phyloP scores from a whole-genome alignment of 2,113 vertebrate genomes.

The Microcebus tavaratra region DNA sequence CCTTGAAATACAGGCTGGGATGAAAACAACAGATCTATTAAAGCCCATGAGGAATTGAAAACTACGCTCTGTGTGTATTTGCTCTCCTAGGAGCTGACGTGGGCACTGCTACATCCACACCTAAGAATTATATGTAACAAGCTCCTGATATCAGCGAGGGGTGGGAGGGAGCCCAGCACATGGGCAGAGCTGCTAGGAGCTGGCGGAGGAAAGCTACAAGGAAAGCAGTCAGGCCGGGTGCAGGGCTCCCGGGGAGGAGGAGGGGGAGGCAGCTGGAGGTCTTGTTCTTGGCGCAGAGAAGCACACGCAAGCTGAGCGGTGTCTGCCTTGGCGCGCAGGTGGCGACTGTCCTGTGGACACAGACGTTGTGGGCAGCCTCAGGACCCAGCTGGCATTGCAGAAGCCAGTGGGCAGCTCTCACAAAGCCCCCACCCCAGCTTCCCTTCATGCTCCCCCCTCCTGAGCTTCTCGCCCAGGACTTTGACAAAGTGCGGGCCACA shows the following conservation, averaged over 20 bases:
- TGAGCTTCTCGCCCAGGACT: not conserved
- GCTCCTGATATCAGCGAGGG: not conserved
- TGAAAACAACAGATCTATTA: not conserved
- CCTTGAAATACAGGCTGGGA: not conserved
- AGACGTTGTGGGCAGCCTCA: not conserved
- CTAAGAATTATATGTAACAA: not conserved
- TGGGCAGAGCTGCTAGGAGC: fast-evolving
- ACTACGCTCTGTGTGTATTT: not conserved
- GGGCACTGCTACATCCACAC: not conserved
- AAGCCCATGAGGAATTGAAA: not conserved
- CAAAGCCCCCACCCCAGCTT: not conserved
- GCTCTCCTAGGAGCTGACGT: not conserved
- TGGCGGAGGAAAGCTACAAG: not conserved
- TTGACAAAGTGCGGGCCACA: fast-evolving
- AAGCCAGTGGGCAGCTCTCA: not conserved
- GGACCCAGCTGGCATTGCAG: fast-evolving
- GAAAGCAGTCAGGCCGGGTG: not conserved
- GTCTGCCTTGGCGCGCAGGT: not conserved
- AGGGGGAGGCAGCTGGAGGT: not conserved
- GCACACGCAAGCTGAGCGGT: not conserved
- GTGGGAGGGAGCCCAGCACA: too few relatives aligned
- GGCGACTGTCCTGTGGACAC: not conserved
- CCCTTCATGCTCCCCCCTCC: not conserved
- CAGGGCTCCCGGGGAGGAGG: not conserved
- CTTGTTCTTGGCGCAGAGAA: not conserved